These are phyloP conservation scores for Molorchus minor DNA, from an alignment of 2,888 invertebrate species.

Conservation along the genomic window DNA sequence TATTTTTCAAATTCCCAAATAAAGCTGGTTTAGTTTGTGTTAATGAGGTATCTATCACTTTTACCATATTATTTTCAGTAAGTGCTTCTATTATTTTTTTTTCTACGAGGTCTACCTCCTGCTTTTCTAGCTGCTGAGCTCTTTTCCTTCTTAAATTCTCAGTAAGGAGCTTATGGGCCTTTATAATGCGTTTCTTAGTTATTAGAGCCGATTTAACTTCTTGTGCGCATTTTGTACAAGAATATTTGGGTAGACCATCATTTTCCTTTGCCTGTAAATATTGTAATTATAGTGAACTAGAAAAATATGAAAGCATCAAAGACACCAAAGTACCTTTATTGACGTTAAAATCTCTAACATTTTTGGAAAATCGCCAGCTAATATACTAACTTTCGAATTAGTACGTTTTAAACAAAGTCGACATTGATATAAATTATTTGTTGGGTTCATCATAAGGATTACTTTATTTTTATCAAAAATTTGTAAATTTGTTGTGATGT, in stretches of 20 bases:
- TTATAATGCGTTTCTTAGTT: conserved; percentile 49
- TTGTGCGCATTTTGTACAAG: conserved; percentile 51
- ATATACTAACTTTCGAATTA: conserved; percentile 46
- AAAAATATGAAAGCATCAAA: conserved; percentile 4
- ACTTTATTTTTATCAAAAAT: no score
- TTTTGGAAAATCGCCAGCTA: conserved; percentile 48
- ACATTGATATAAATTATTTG: conserved; percentile 42
- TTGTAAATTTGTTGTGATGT: no score
- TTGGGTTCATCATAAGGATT: conserved; percentile 11
- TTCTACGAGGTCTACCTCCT: conserved; percentile 6
- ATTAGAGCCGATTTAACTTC: conserved; percentile 50
- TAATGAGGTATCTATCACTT: neutral
- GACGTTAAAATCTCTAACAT: conserved; percentile 53
- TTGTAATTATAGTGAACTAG: conserved; percentile 15
- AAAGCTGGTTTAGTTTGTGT: neutral
- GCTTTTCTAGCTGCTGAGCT: no score
- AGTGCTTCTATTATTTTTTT: conserved; percentile 11
- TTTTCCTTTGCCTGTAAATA: conserved; percentile 48
- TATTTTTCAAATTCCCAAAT: neutral
- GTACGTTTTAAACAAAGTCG: conserved; percentile 50
- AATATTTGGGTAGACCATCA: conserved; percentile 50
- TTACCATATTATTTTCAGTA: neutral
- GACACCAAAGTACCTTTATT: conserved; percentile 45
- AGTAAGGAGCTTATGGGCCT: conserved; percentile 46
- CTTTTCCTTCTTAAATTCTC: conserved; percentile 29